Conservation (phyloP, 1,140 invertebrate genomes). For the Melanaphis sacchari region DNA sequence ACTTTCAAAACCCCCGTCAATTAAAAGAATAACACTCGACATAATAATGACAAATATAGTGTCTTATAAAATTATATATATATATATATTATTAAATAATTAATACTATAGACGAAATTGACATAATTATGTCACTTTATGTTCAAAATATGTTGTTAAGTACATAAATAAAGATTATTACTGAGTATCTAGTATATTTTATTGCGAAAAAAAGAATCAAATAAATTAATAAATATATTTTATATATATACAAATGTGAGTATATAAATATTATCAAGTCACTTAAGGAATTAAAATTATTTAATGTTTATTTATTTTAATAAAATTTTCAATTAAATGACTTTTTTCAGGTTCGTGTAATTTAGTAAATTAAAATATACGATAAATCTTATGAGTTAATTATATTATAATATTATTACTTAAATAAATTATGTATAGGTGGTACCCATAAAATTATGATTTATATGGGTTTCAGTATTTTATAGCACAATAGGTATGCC, state of each 20-base stretch:
- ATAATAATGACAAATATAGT: not conserved
- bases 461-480: not conserved
- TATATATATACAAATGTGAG: not conserved
- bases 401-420: not conserved
- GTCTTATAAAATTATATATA: no score
- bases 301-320: not conserved
- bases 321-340: not conserved
- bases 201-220: not conserved
- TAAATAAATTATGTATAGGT: not conserved
- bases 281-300: not conserved
- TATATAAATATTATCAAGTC: not conserved
- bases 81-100: not conserved
- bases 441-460: not conserved
- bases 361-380: not conserved
- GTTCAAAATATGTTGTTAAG: not conserved
- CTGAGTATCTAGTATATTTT: not conserved
- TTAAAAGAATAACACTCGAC: not conserved
- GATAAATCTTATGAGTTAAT: not conserved
- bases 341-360: not conserved
- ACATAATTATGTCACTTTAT: not conserved
- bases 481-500: not conserved
- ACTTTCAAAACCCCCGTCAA: constrained; percentile 2
- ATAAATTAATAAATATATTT: not conserved
- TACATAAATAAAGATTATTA: not conserved
- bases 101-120: not conserved